Evolutionary conservation across 2,113 vertebrate species (phyloP).

Genomic region (Microcebus ravelobensis): DNA sequence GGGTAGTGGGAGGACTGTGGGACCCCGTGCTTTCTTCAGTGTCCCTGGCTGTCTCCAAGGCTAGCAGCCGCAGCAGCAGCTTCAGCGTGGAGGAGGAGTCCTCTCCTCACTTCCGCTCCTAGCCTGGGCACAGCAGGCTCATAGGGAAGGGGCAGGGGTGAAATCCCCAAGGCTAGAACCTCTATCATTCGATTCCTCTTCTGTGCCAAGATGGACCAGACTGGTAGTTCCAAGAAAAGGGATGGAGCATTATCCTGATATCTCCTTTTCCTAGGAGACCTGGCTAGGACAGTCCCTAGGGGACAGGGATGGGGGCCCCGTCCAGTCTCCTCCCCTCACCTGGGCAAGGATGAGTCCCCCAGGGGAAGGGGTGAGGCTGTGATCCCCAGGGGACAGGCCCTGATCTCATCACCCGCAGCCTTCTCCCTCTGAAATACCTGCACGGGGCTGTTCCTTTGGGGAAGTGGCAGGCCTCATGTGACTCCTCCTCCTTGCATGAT

Average conservation of each 20-base stretch:
- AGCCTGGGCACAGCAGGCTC: neutral
- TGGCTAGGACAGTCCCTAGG: neutral
- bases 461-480: neutral
- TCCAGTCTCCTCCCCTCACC: neutral
- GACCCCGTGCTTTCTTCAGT: no score
- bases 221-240: neutral
- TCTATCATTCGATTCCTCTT: neutral
- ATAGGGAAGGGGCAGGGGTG: neutral
- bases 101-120: neutral
- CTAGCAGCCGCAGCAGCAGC: no score
- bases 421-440: neutral
- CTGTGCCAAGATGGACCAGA: neutral
- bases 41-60: no score
- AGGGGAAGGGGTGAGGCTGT: neutral
- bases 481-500: constrained; percentile 43
- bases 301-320: neutral
- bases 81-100: no score
- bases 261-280: neutral
- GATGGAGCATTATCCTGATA: neutral
- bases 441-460: neutral
- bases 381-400: neutral
- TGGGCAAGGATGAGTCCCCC: neutral
- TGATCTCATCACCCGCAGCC: neutral
- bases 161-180: neutral
- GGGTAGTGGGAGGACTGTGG: no score